Evolutionary conservation across 2,113 vertebrate species (phyloP).

Genomic region (Cromileptes altivelis): DNA sequence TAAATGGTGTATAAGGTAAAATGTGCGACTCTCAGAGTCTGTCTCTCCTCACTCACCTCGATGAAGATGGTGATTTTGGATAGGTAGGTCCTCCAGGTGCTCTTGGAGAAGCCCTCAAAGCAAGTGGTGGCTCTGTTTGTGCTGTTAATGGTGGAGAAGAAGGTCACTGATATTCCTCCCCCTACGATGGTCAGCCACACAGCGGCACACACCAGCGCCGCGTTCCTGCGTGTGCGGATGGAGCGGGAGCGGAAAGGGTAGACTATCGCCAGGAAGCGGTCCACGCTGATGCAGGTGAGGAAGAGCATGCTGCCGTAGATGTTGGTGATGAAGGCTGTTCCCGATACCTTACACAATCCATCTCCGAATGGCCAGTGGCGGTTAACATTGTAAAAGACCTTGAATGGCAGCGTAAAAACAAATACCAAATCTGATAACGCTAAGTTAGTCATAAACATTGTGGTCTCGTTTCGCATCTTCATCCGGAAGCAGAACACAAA

Average conservation of each 20-base stretch:
- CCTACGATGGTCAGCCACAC: constrained; percentile 97
- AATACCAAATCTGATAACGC: constrained; percentile 96
- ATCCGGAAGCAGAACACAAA: constrained; percentile 97
- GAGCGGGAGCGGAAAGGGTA: constrained; percentile 95
- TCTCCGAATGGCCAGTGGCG: constrained; percentile 98
- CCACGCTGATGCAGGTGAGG: constrained; percentile 97
- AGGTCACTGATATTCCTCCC: constrained; percentile 94
- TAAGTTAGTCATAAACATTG: constrained; percentile 98
- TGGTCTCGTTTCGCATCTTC: constrained; percentile 95
- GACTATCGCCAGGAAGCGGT: constrained; percentile 97
- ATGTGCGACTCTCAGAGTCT: not conserved
- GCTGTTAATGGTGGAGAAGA: constrained; percentile 96
- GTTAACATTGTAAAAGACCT: constrained; percentile 98
- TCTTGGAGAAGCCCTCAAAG: constrained; percentile 97
- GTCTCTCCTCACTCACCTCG: constrained; percentile 83
- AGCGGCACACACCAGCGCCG: constrained; percentile 91
- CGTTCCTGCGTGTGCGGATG: constrained; percentile 92
- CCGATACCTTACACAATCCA: constrained; percentile 94
- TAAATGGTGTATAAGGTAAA: no score
- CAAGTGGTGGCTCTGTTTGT: constrained; percentile 92
- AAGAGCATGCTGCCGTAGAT: constrained; percentile 99
- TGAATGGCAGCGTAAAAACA: constrained; percentile 96
- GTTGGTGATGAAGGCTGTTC: constrained; percentile 97
- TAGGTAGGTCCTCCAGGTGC: constrained; percentile 96
- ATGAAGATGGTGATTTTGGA: constrained; percentile 99